These are phyloP conservation scores for Pristionchus entomophagus DNA, from an alignment of 2,888 invertebrate genomes.

Conservation along the genomic window DNA sequence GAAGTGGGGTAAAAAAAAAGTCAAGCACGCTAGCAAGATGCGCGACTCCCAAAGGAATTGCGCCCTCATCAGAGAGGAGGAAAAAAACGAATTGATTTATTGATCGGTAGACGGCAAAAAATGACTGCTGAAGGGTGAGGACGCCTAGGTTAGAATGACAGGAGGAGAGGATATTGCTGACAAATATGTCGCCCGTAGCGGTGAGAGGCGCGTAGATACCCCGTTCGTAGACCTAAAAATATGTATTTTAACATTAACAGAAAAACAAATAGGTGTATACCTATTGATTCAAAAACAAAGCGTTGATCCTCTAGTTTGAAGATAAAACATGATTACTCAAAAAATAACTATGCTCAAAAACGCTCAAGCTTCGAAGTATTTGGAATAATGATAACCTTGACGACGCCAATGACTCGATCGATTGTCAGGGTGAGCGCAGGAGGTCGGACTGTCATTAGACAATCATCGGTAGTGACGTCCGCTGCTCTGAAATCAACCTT, in stretches of 20 bases:
- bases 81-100: too few species aligned
- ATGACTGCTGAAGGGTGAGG: too few species aligned
- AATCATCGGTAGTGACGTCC: background rate
- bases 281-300: background rate
- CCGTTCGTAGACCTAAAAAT: slow-evolving; percentile 55
- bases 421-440: background rate
- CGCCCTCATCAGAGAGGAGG: too few species aligned
- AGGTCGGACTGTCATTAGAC: background rate
- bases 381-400: background rate
- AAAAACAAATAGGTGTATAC: background rate
- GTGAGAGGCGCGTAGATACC: too few species aligned
- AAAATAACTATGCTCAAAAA: background rate
- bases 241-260: background rate
- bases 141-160: too few species aligned
- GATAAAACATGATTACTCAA: too few species aligned
- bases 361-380: background rate
- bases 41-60: too few species aligned
- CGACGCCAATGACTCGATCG: background rate
- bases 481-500: background rate
- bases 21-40: too few species aligned
- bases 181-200: slow-evolving; percentile 70
- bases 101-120: too few species aligned
- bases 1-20: too few species aligned
- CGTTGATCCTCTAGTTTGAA: too few species aligned
- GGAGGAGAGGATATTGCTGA: slow-evolving; percentile 70